Evolutionary conservation across 2,797 vertebrate species (phyloP), one percentile per base, ranked within the genome.

Genomic region (Bovichtus diacanthus): DNA sequence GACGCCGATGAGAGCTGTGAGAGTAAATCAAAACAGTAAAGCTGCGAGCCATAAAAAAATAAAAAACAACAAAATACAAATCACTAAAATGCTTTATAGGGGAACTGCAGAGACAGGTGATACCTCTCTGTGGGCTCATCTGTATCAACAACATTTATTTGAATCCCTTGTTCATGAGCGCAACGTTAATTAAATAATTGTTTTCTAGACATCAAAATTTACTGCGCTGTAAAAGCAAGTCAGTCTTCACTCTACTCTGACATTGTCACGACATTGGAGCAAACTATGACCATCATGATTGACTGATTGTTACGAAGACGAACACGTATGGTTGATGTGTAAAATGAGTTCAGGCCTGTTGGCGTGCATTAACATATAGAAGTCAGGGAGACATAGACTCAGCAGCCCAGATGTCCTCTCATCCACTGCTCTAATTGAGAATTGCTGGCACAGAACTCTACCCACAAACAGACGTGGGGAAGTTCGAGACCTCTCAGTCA

Each of bases 401-500:
- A 11, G 76, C 71, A 55, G 79, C 82, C 76, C 85, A 92, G 77
- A 91, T 84, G 84, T 91, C 83, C 70, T 90, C 84, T 87, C 81
- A 87, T 92, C 89, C 79, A 72, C 58, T 46, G 69, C 76, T 90
- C 71, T 87, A 90, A 90, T 87, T 87, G 89, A 88, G 85, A 88
- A 83, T 56, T 74, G 82, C 67, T 92, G 92, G 91, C 91, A 88
- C 72, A 67, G 71, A 87, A 81, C 70, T 27, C 67, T 73, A 80
- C 78, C 93, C 92, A 58, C 89, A 92, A 82, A 78, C 92, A 93
- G 91, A 91, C 90, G 60, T 78, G 76, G 74, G 86, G 90, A 91
- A 88, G 89, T 91, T 91, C 61, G 71, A 90, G 91, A 91, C 93
- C 90, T 93, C 79, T 91, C 86, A 91, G 87, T 92, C 91, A 93